Evolutionary conservation across 2,888 invertebrate genomes (phyloP), one percentile per base, ranked within the genome.

Genomic region (Criorhina ranunculi): DNA sequence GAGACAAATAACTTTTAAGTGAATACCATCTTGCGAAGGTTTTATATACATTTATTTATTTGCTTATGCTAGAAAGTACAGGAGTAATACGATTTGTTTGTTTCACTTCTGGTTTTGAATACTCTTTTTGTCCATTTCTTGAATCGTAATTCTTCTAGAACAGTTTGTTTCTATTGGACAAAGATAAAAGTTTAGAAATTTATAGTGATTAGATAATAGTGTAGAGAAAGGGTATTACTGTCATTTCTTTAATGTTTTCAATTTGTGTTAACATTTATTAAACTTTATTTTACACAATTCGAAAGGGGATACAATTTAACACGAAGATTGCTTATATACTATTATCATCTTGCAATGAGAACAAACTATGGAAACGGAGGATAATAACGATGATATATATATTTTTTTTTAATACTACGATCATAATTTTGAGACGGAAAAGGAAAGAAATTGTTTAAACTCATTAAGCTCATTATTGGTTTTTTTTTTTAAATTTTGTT

Each of bases 241-340:
- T 53, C 53, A 33, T 53, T 5, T 17, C n/a, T n/a, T 15, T 12
- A n/a, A 33, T 19, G 53, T 53, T 31, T 51, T 51, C 2, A 9
- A 9, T 12, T 53, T 33, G 9, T 33, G 33, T 33, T 33, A 53
- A 33, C 15, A 15, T 53, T 53, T 53, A 53, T 15, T 15, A 33
- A 53, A 31, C 9, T 33, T 17, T 55, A 55, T 33, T 33, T 33
- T 55, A 55, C 33, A 33, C 31, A 53, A 1, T 55, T 55, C 15
- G 4, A 53, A 33, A 33, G 15, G 33, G 24, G 24, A 53, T 53
- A 51, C 51, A 51, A 15, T 55, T 33, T 35, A 35, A 55, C 55
- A 17, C 33, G 33, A 35, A 55, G 9, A 15, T 55, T 31, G 17
- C 46, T 19, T 46, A 55, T 15, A 53, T 3, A 4, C 55, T 33